phyloP scores from a whole-genome alignment of 35 echinoderm and acorn worm species.

The Strongylocentrotus purpuratus region DNA sequence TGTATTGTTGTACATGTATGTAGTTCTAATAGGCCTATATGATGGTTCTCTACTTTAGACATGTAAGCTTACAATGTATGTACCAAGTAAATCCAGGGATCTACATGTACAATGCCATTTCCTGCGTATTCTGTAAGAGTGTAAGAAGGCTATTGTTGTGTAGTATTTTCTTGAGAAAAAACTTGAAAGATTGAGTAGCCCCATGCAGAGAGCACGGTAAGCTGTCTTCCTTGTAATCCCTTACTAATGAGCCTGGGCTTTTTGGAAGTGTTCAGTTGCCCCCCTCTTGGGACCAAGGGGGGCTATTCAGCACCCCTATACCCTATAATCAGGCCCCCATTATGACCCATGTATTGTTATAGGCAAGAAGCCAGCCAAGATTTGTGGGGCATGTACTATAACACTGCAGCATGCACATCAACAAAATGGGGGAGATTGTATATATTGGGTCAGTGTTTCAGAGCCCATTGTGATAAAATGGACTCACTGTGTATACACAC shows the following conservation, averaged over 20 bases:
- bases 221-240: not conserved
- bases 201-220: not conserved
- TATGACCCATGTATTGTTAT: not conserved
- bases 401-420: not conserved
- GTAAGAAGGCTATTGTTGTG: not conserved
- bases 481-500: not conserved
- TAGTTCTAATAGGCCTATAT: too few relatives aligned
- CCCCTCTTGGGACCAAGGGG: not conserved
- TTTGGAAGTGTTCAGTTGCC: not conserved
- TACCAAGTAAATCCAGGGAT: too few relatives aligned
- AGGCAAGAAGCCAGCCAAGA: not conserved
- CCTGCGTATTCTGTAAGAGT: not conserved
- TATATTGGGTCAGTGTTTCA: not conserved
- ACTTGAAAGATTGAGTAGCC: not conserved
- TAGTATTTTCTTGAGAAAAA: not conserved
- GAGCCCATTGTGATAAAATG: not conserved
- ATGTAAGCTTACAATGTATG: too few relatives aligned
- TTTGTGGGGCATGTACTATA: not conserved
- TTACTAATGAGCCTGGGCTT: not conserved
- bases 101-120: slow-evolving; percentile 1
- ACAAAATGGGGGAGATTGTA: not conserved
- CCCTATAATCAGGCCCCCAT: not conserved
- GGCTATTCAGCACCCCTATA: slow-evolving; percentile 9
- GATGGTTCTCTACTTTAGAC: too few relatives aligned
- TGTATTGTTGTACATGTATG: too few relatives aligned